These are phyloP conservation scores for Trileptium ribeirensis DNA, from an alignment of 2,888 invertebrate species.

Conservation along the genomic window DNA sequence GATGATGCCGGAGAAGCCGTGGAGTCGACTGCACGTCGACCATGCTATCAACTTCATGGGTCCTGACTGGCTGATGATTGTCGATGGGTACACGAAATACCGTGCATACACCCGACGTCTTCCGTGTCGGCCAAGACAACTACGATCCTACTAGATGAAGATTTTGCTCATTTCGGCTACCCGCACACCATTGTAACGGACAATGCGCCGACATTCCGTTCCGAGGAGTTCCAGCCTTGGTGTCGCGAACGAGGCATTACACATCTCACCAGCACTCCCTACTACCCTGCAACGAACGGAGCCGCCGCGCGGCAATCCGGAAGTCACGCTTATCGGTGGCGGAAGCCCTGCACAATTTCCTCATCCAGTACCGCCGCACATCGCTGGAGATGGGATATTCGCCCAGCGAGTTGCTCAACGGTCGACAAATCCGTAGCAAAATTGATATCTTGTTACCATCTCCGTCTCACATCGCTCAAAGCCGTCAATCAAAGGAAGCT, in stretches of 20 bases:
- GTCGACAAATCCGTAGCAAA: constrained; percentile 20
- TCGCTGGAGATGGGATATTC: constrained; percentile 19
- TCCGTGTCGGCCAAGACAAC: neutral
- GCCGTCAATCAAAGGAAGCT: constrained; percentile 15
- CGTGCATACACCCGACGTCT: neutral
- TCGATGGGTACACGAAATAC: neutral
- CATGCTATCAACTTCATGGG: neutral
- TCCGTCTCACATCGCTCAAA: constrained; percentile 20
- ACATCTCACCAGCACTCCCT: constrained; percentile 33
- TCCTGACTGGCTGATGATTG: neutral
- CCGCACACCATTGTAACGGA: neutral
- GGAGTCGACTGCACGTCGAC: neutral
- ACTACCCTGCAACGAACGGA: constrained; percentile 36
- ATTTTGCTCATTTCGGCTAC: neutral
- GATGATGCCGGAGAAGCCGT: constrained; percentile 5
- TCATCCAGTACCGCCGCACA: constrained; percentile 18
- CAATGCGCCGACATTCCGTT: neutral
- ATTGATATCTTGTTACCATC: constrained; percentile 2
- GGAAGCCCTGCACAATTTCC: constrained; percentile 28
- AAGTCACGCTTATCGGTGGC: constrained; percentile 20
- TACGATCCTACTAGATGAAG: neutral
- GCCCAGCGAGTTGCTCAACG: constrained; percentile 25
- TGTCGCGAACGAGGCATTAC: neutral
- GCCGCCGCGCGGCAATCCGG: constrained; percentile 7
- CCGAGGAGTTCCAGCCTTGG: neutral